Base-by-base conservation (phyloP, 2,113 vertebrate genomes). In the Lamprologus lemairii region DNA sequence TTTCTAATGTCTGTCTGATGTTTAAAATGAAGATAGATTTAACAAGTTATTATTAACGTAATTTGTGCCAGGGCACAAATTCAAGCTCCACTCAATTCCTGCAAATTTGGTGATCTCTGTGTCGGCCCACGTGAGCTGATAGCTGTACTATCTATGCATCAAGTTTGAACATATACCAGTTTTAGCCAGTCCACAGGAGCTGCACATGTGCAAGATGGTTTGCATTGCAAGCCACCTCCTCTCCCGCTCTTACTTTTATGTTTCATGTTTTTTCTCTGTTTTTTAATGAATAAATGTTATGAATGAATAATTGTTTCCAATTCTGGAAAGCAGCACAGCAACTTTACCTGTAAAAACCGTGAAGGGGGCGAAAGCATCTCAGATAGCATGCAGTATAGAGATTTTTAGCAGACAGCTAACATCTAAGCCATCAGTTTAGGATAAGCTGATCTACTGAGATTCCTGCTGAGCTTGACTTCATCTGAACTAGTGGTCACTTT, bases 41-140 rank as follows among this genome's bases (percentile, higher is more conserved):
- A 47, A 45, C 23, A 47, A 73, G 26, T 47, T 11, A 26, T 47
- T 17, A 17, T 47, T 28, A 47, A 17, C 0, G 3, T 40, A 4
- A 71, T 40, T 71, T 40, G 0, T 40, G 14, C 21, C 23, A 47
- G 14, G 40, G 21, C 6, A 47, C 21, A 75, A 47, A 73, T 10
- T 5, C 21, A 17, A 73, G 21, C 40, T 28, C 21, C 6, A 26
- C 65, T 45, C 13, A 73, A 7, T 10, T 73, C 65, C 65, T 73
- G 68, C 1, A 73, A 26, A 5, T 47, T 17, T 45, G 40, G 23
- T 19, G 57, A 60, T 45, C 0, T 47, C 68, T 3, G 6, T 47
- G 40, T 26, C 14, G 10, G 14, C 14, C 21, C 9, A 28, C 2
- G 9, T 12, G 37, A 75, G 42, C 42, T 45, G 2, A 73, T 26